Conservation (phyloP, 2,888 invertebrate genomes). For the Fabriciana adippe region DNA sequence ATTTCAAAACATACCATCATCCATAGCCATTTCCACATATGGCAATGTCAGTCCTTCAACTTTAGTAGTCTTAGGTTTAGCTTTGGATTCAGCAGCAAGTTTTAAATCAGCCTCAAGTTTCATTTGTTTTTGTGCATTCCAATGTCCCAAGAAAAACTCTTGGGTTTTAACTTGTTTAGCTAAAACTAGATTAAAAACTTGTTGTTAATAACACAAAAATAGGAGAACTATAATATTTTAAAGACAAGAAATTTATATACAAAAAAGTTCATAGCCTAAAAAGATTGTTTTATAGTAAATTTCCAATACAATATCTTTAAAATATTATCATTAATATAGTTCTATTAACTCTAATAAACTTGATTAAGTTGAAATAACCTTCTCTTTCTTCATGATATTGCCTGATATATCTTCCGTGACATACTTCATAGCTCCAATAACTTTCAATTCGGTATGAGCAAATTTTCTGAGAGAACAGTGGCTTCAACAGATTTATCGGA, state of each 20-base stretch:
- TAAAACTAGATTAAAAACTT: slow-evolving; percentile 43
- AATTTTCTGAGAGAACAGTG: slow-evolving; percentile 88
- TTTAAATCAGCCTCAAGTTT: slow-evolving; percentile 78
- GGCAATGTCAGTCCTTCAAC: slow-evolving; percentile 95
- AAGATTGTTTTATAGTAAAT: neutral
- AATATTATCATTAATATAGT: too few relatives aligned
- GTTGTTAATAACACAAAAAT: neutral
- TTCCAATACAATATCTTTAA: neutral
- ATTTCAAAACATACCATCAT: slow-evolving; percentile 83
- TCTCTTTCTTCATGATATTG: slow-evolving; percentile 98
- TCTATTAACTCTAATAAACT: too few relatives aligned
- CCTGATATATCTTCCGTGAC: slow-evolving; percentile 94
- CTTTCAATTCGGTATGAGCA: slow-evolving; percentile 94
- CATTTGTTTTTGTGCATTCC: slow-evolving; percentile 85
- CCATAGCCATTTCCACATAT: slow-evolving; percentile 93
- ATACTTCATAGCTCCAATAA: slow-evolving; percentile 98
- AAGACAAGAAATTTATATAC: neutral
- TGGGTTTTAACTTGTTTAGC: slow-evolving; percentile 91
- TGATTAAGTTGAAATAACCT: slow-evolving; percentile 58
- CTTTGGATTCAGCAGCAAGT: slow-evolving; percentile 75
- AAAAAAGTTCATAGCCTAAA: neutral
- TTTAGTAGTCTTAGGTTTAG: slow-evolving; percentile 85
- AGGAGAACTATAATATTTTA: neutral
- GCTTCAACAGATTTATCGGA: slow-evolving; percentile 89
- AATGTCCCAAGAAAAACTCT: slow-evolving; percentile 92